phyloP scores from a whole-genome alignment of 23 tunicate genomes.

The Trididemnum nubilum region DNA sequence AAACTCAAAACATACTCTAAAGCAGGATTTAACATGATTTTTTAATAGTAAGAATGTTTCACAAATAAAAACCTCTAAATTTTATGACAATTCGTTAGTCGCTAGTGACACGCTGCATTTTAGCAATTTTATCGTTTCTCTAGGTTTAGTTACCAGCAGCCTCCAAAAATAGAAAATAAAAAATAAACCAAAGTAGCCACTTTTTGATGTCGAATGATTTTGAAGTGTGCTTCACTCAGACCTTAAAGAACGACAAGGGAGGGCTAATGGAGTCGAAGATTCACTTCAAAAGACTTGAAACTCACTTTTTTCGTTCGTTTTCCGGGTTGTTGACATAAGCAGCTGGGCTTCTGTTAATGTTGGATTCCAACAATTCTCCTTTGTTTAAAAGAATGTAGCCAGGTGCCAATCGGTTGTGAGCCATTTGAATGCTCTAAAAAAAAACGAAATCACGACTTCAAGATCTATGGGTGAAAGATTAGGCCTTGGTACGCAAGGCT shows the following conservation, averaged over 20 bases:
- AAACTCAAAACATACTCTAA: too few relatives aligned
- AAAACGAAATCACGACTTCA: background rate
- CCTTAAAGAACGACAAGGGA: too few relatives aligned
- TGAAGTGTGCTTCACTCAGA: background rate
- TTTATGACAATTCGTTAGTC: too few relatives aligned
- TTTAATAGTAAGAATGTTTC: too few relatives aligned
- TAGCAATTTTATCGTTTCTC: too few relatives aligned
- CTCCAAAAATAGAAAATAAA: too few relatives aligned
- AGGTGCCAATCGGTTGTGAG: constrained; percentile 54
- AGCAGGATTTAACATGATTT: too few relatives aligned
- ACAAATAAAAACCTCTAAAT: too few relatives aligned
- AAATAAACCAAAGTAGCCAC: too few relatives aligned
- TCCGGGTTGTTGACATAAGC: constrained; percentile 79
- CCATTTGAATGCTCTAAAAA: constrained; percentile 60
- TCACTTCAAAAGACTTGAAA: background rate
- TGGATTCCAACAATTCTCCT: constrained; percentile 76
- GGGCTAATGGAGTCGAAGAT: too few relatives aligned
- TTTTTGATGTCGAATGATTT: background rate
- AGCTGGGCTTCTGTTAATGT: constrained; percentile 85
- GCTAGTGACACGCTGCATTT: too few relatives aligned
- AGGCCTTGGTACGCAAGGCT: background rate
- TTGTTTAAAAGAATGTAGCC: constrained; percentile 79
- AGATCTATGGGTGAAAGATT: background rate
- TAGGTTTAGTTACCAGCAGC: too few relatives aligned
- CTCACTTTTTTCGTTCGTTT: constrained; percentile 60